phyloP scores from a whole-genome alignment of 2,888 invertebrate species.

The Cantharis rustica region DNA sequence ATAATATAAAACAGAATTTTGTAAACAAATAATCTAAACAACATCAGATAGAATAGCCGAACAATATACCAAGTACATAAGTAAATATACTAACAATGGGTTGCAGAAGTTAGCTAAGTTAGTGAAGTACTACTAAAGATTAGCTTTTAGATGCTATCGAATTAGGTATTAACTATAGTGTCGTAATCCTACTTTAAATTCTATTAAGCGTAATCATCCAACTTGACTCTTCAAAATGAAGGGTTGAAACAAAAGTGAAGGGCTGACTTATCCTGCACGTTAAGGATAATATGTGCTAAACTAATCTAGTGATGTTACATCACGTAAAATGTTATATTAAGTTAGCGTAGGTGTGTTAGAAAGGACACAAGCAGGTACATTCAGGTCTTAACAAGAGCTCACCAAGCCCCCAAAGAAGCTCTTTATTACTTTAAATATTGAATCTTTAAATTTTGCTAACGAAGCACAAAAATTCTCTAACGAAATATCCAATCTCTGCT shows the following conservation, averaged over 20 bases:
- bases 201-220: slow-evolving; percentile 14
- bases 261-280: neutral
- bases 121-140: slow-evolving; percentile 15
- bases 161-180: slow-evolving; percentile 28
- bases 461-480: too few species aligned
- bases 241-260: neutral
- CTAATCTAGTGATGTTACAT: neutral
- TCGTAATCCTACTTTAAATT: slow-evolving; percentile 29
- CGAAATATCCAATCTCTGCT: too few species aligned
- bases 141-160: slow-evolving; percentile 26
- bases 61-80: slow-evolving; percentile 22
- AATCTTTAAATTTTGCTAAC: too few species aligned
- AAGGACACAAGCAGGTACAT: too few species aligned
- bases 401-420: too few species aligned
- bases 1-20: slow-evolving; percentile 7
- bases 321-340: neutral
- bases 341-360: neutral
- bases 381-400: too few species aligned
- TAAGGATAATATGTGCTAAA: neutral
- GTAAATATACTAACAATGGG: slow-evolving; percentile 29
- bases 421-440: too few species aligned
- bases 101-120: slow-evolving; percentile 23
- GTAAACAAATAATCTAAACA: slow-evolving; percentile 9
- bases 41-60: slow-evolving; percentile 10
- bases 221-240: neutral